phyloP scores from a whole-genome alignment of 2,113 vertebrate species.

The Rattus norvegicus region GRCr8 NC_086039.1:45497501-45498000 shows the following conservation, averaged over 20 bases:
- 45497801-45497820: background rate
- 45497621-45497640: background rate
- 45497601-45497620: background rate
- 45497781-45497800: background rate
- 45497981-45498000: background rate
- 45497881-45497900: background rate
- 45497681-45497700: slow-evolving; percentile 53
- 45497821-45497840: background rate
- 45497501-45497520: too few relatives aligned
- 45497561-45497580: too few relatives aligned
- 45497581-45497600: background rate
- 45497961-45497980: background rate
- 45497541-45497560: too few relatives aligned
- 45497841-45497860: background rate
- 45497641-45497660: background rate
- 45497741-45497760: slow-evolving; percentile 48
- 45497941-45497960: background rate
- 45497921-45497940: background rate
- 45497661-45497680: background rate
- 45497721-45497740: slow-evolving; percentile 21
- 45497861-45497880: background rate
- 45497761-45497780: slow-evolving; percentile 12
- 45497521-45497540: too few relatives aligned
- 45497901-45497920: background rate
- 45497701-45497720: slow-evolving; percentile 23